These are phyloP conservation scores for Stegophylla sp. DNA, from an alignment of 2,888 invertebrate species.

Conservation along the genomic window DNA sequence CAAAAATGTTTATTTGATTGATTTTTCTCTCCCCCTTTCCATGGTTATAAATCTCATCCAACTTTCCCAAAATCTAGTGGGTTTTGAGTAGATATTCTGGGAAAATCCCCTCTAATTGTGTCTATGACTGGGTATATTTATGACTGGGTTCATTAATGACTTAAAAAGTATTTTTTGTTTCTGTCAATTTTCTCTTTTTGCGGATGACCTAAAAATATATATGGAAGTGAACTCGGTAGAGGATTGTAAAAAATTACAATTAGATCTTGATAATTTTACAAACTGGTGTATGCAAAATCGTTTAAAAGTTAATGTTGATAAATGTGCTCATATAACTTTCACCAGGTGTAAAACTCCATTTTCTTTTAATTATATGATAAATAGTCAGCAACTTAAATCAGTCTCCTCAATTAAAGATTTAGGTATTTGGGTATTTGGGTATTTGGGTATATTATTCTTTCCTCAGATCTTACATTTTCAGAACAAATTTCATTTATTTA, in stretches of 20 bases:
- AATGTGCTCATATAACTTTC: slow-evolving; percentile 17
- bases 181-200: slow-evolving; percentile 2
- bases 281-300: background rate
- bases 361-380: background rate
- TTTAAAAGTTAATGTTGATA: background rate
- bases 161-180: background rate
- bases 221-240: background rate
- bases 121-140: too few species aligned
- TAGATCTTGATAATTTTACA: background rate
- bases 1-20: too few species aligned
- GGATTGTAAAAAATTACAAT: background rate
- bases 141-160: too few species aligned
- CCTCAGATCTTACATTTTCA: background rate
- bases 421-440: background rate
- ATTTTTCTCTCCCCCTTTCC: too few species aligned
- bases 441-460: too few species aligned
- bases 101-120: too few species aligned
- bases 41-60: too few species aligned
- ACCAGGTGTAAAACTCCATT: background rate
- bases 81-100: too few species aligned
- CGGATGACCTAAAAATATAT: slow-evolving; percentile 26
- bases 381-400: background rate
- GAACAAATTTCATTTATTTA: slow-evolving; percentile 16
- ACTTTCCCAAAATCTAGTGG: too few species aligned
- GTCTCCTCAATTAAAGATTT: background rate